Conservation (phyloP, 1,140 invertebrate species). For the Homarus americanus region DNA sequence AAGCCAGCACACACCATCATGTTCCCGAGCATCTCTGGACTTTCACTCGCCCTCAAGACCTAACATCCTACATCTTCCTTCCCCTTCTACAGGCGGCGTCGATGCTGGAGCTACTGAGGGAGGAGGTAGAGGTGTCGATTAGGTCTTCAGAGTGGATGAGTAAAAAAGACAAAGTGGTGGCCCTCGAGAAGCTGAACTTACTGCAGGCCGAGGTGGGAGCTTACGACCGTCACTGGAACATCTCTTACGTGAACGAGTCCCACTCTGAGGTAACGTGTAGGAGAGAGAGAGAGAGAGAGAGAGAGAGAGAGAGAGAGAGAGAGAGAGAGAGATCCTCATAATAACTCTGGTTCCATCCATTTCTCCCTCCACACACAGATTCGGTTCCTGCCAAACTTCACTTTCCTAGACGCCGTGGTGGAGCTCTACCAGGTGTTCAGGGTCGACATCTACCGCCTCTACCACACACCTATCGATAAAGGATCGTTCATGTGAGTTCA, state of each 20-base stretch:
- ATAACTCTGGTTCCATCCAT: no score
- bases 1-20: no score
- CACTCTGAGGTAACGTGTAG: slow-evolving; percentile 35
- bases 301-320: no score
- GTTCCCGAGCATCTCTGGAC: no score
- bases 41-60: no score
- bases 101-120: slow-evolving; percentile 10
- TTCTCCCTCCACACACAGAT: no score
- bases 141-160: slow-evolving; percentile 9
- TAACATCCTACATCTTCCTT: no score
- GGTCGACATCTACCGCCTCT: slow-evolving; percentile 21
- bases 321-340: neutral
- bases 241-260: slow-evolving; percentile 16
- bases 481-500: slow-evolving; percentile 45
- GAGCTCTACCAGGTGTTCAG: slow-evolving; percentile 54
- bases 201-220: slow-evolving; percentile 29
- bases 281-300: no score
- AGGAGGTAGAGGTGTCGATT: slow-evolving; percentile 33
- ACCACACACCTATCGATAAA: slow-evolving; percentile 19
- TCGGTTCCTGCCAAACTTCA: neutral
- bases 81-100: neutral
- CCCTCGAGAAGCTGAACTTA: neutral
- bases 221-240: slow-evolving; percentile 50
- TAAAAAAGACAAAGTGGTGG: neutral
- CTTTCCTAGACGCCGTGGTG: slow-evolving; percentile 24